Evolutionary conservation across 2,113 vertebrate species (phyloP).

Genomic region (Crotalus tigris): DNA sequence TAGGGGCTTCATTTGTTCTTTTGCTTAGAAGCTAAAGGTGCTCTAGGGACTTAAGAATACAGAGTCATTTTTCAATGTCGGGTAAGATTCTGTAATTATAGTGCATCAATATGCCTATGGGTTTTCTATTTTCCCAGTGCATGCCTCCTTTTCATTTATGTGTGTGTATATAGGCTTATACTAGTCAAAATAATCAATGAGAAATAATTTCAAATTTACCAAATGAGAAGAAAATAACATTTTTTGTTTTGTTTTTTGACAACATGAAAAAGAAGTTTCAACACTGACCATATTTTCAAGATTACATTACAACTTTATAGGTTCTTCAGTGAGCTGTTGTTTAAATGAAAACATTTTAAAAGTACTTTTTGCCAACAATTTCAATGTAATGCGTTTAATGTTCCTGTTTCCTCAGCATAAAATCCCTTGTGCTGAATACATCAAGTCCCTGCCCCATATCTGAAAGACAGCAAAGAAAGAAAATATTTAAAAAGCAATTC

Average conservation of each 20-base stretch:
- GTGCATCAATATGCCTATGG: conserved; percentile 8
- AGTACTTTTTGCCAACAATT: conserved; percentile 42
- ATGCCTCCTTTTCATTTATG: conserved; percentile 6
- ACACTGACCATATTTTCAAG: conserved; percentile 44
- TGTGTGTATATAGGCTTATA: not conserved
- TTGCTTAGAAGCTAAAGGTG: conserved; percentile 20
- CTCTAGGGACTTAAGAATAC: conserved; percentile 23
- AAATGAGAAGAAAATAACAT: conserved; percentile 22
- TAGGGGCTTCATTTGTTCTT: conserved; percentile 25
- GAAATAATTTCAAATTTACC: conserved; percentile 12
- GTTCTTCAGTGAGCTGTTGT: conserved; percentile 39
- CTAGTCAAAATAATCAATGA: not conserved
- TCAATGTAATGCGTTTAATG: conserved; percentile 44
- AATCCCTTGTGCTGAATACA: not conserved
- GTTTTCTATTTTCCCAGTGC: conserved; percentile 7
- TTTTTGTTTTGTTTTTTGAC: conserved; percentile 17
- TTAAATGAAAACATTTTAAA: conserved; percentile 52
- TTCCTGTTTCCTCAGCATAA: not conserved
- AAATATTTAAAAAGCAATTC: not conserved
- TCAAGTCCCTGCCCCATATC: not conserved
- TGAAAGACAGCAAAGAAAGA: not conserved
- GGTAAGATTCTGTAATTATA: conserved; percentile 31
- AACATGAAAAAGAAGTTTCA: conserved; percentile 36
- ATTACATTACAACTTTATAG: conserved; percentile 38
- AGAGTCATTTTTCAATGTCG: conserved; percentile 14